Percentiles rank a stretch among this genome's conserved stretches.
Conservation (phyloP, 92 coral and sea anemone genomes). For the Paragorgia papillata region DNA sequence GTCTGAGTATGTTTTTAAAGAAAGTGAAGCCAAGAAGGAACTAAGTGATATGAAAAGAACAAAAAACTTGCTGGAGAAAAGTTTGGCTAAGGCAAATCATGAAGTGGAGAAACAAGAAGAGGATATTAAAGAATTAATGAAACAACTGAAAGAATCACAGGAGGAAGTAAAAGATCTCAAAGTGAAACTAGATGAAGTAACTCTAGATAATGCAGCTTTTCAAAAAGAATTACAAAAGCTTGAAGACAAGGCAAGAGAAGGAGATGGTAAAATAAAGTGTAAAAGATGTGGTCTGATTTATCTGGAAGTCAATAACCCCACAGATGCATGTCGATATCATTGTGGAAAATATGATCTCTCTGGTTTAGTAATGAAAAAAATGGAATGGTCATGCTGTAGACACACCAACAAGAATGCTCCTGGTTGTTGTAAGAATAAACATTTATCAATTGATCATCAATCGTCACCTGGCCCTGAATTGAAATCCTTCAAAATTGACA, state of each 20-base stretch:
- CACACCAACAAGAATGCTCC: conserved; percentile 28
- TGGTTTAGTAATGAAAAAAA: conserved; percentile 7
- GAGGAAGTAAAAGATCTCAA: background rate
- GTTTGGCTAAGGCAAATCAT: background rate
- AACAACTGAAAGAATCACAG: background rate
- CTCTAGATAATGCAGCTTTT: too few species aligned
- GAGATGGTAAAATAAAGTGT: conserved; percentile 21
- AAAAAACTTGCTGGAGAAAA: background rate
- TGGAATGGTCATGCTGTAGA: conserved; percentile 40
- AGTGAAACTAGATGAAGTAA: background rate
- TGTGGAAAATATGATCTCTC: conserved; percentile 9
- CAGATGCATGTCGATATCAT: conserved; percentile 39
- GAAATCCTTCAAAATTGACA: too few species aligned
- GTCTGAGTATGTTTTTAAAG: conserved; percentile 27
- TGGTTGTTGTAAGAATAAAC: conserved; percentile 38
- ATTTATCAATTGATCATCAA: conserved; percentile 27
- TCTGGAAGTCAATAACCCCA: conserved; percentile 20
- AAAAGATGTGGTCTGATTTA: conserved; percentile 31
- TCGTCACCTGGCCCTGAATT: conserved; percentile 2
- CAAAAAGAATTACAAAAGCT: background rate
- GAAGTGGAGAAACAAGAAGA: background rate
- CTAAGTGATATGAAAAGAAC: conserved; percentile 24
- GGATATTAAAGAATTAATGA: conserved; percentile 6
- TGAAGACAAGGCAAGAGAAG: background rate
- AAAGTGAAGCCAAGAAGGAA: conserved; percentile 6